Conservation (phyloP, 2,113 vertebrate genomes). For the Muscicapa adusta region DNA sequence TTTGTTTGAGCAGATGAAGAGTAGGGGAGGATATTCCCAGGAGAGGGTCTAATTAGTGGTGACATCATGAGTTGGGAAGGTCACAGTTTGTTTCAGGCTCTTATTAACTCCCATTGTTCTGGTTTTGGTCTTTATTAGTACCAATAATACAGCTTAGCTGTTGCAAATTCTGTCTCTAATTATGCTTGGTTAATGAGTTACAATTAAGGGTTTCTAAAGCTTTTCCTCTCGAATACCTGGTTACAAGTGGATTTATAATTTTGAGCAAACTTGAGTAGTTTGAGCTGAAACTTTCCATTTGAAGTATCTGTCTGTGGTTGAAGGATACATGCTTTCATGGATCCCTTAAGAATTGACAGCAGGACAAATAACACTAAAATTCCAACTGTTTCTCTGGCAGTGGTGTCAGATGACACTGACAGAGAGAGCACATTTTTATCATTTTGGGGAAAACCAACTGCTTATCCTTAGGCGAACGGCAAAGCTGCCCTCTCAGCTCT, state of each 20-base stretch:
- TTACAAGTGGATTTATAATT: background rate
- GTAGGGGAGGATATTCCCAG: background rate
- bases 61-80: conserved; percentile 1
- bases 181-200: background rate
- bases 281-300: background rate
- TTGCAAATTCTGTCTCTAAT: background rate
- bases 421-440: background rate
- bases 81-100: background rate
- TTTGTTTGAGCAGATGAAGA: background rate
- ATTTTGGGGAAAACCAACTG: background rate
- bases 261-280: background rate
- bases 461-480: background rate
- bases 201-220: background rate
- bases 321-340: background rate
- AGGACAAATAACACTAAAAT: background rate
- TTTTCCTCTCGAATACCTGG: background rate
- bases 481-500: background rate
- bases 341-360: background rate
- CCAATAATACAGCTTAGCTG: background rate
- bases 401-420: background rate
- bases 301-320: background rate
- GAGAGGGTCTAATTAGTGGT: background rate
- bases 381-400: background rate
- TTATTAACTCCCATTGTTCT: background rate
- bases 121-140: background rate